phyloP scores from a whole-genome alignment of 2,888 invertebrate genomes.

The Euzophera pinguis region DNA sequence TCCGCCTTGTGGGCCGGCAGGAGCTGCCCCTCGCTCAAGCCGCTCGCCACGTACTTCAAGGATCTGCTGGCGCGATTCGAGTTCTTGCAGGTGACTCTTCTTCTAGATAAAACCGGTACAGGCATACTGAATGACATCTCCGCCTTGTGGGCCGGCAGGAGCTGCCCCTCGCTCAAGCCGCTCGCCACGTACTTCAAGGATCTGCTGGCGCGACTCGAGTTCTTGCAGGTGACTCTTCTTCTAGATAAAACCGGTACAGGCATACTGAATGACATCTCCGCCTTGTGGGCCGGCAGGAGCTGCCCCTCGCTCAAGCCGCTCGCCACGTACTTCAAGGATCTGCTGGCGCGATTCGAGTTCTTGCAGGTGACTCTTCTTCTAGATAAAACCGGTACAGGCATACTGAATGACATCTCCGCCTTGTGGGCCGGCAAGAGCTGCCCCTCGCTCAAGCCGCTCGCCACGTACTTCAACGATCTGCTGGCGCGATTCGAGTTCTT shows the following conservation, averaged over 20 bases:
- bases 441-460: slow-evolving; percentile 94
- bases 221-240: slow-evolving; percentile 83
- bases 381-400: slow-evolving; percentile 82
- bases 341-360: slow-evolving; percentile 90
- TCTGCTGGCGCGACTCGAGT: slow-evolving; percentile 89
- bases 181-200: slow-evolving; percentile 93
- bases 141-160: slow-evolving; percentile 89
- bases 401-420: slow-evolving; percentile 90
- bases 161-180: slow-evolving; percentile 95
- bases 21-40: slow-evolving; percentile 95
- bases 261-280: slow-evolving; percentile 91
- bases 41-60: slow-evolving; percentile 90
- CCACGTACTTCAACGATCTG: slow-evolving; percentile 92
- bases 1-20: slow-evolving; percentile 91
- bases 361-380: slow-evolving; percentile 81
- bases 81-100: slow-evolving; percentile 86
- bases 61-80: slow-evolving; percentile 90
- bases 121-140: slow-evolving; percentile 93
- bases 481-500: too few relatives aligned
- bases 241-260: slow-evolving; percentile 81
- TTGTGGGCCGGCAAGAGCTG: slow-evolving; percentile 94
- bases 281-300: slow-evolving; percentile 90
- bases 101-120: slow-evolving; percentile 71
- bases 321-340: slow-evolving; percentile 91
- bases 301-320: slow-evolving; percentile 96